Evolutionary conservation across 2,888 invertebrate species (phyloP).

Genomic region (Xanthia icteritia): DNA sequence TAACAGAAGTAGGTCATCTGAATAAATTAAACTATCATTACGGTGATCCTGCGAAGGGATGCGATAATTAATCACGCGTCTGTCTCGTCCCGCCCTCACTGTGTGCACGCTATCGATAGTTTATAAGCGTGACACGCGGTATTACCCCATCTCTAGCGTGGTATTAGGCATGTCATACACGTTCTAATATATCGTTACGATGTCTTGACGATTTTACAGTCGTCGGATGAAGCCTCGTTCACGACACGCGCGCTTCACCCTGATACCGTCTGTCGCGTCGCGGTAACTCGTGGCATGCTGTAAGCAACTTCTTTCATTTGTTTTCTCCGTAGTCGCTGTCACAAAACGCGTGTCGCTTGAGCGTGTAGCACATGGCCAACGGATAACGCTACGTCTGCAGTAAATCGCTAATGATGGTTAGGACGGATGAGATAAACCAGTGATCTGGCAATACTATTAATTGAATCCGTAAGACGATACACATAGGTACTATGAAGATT

Average conservation of each 20-base stretch:
- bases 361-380: not conserved
- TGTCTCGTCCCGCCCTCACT: slow-evolving; percentile 45
- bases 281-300: too few relatives aligned
- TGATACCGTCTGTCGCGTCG: not conserved
- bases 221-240: not conserved
- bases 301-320: not conserved
- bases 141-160: slow-evolving; percentile 42
- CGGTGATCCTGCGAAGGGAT: slow-evolving; percentile 40
- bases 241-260: too few relatives aligned
- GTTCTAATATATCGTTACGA: slow-evolving; percentile 35
- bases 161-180: slow-evolving; percentile 38
- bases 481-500: not conserved
- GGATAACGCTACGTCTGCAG: not conserved
- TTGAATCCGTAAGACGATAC: slow-evolving; percentile 6
- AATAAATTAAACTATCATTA: slow-evolving; percentile 62
- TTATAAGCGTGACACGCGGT: slow-evolving; percentile 54
- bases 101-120: slow-evolving; percentile 60
- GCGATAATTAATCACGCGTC: slow-evolving; percentile 60
- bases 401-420: slow-evolving; percentile 11
- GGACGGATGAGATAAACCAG: slow-evolving; percentile 12
- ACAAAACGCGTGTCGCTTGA: not conserved
- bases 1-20: slow-evolving; percentile 50
- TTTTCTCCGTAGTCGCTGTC: too few relatives aligned
- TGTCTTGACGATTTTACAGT: slow-evolving; percentile 11
- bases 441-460: slow-evolving; percentile 12